Evolutionary conservation across 2,888 invertebrate species (phyloP), one percentile per base, ranked within the genome.

Genomic region (Timandra comae): DNA sequence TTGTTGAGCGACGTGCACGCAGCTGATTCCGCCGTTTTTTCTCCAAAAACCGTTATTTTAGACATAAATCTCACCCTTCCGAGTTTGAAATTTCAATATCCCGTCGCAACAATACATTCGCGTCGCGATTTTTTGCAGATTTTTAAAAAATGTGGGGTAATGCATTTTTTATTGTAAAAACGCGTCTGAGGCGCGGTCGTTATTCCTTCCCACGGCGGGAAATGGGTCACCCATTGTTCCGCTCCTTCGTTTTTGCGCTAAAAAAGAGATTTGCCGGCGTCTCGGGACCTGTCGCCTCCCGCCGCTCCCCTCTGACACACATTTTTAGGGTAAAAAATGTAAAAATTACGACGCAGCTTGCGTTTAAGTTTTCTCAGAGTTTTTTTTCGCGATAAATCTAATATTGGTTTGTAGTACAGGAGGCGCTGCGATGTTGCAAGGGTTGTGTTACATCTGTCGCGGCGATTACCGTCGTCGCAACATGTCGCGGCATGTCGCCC

Each of bases 161-260:
- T 85, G 84, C 80, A 74, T 65, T 85, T 84, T 84, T 84, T 84
- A 81, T 79, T 63, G 61, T 58, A 66, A 66, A 76, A 74, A 59
- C 54, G 59, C 70, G 71, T 23, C 24, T 10, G 62, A 75, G 75
- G 71, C 72, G 56, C 68, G 58, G 65, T 69, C 78, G 85, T 84
- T 84, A 85, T 78, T 81, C 77, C 74, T 84, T 84, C 85, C 85
- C 85, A 85, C 85, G 85, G 80, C 63, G 79, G 79, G 81, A 84
- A 80, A 69, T 84, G 85, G 85, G 85, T 82, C 85, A 84, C 60
- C 67, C 74, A 74, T 81, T 81, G 84, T 82, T 77, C 73, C 61
- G 66, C 56, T 73, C 66, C 68, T 63, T 63, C 71, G 72, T 68
- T 80, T 81, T 84, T 80, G 63, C 60, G 72, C 66, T 78, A 85